phyloP scores from a whole-genome alignment of 2,888 invertebrate species.

The Drosophila borborema region DNA sequence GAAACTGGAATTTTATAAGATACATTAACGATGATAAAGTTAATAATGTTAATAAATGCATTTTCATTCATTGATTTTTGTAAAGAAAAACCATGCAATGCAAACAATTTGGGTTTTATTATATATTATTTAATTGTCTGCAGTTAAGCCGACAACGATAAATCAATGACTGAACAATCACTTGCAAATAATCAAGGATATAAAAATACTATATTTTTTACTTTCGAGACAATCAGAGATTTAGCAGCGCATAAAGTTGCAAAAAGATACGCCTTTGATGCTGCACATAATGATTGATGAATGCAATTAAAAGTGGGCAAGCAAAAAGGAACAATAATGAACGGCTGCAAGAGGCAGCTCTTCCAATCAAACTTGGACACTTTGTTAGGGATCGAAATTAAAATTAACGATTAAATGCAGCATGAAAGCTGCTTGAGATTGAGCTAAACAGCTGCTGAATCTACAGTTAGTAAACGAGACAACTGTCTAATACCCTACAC shows the following conservation, averaged over 20 bases:
- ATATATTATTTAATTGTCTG: conserved; percentile 60
- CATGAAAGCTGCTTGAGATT: not conserved
- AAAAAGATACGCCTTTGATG: conserved; percentile 37
- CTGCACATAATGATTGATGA: conserved; percentile 73
- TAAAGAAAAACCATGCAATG: conserved; percentile 22
- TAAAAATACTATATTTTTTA: conserved; percentile 16
- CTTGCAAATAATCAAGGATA: conserved; percentile 60
- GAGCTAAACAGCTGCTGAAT: not conserved
- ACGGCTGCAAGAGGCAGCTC: not conserved
- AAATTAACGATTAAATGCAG: not conserved
- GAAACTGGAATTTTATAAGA: not conserved
- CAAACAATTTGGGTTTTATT: conserved; percentile 31
- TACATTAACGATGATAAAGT: not conserved
- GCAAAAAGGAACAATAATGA: conserved; percentile 10
- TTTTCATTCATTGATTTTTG: conserved; percentile 9
- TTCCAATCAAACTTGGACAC: not conserved
- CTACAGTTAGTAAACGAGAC: not conserved
- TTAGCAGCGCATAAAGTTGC: conserved; percentile 49
- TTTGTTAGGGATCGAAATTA: not conserved
- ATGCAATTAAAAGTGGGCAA: conserved; percentile 59
- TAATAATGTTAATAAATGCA: not conserved
- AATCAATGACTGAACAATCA: conserved; percentile 72
- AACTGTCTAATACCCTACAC: not conserved
- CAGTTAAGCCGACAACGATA: conserved; percentile 62
- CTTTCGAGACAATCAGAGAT: conserved; percentile 16